Conservation (phyloP, 2,888 invertebrate species). For the Anorthoa munda region DNA sequence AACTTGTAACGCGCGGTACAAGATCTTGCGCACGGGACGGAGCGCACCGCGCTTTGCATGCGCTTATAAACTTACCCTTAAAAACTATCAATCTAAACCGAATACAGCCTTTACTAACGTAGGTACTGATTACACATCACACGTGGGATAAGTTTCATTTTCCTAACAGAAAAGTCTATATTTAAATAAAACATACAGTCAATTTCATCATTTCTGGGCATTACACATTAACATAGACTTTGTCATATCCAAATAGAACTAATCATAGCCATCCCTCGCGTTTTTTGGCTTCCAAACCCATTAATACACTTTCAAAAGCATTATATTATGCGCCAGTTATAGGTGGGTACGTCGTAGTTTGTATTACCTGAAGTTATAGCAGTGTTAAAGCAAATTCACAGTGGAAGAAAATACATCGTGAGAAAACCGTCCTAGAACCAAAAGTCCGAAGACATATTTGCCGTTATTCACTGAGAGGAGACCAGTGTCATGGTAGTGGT, state of each 20-base stretch:
- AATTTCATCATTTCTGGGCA: neutral
- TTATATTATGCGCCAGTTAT: neutral
- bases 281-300: neutral
- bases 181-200: neutral
- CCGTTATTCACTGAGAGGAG: neutral
- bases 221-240: neutral
- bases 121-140: neutral
- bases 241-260: neutral
- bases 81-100: neutral
- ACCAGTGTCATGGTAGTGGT: neutral
- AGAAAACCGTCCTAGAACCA: neutral
- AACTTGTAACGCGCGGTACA: too few species aligned
- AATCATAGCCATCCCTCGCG: neutral
- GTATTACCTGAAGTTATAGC: neutral
- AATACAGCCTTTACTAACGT: too few species aligned
- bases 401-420: neutral
- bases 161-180: neutral
- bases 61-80: too few species aligned
- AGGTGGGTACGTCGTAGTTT: neutral
- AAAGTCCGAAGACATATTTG: neutral
- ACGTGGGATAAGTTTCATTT: neutral
- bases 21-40: too few species aligned
- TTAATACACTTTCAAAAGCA: neutral
- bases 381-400: neutral
- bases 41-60: too few species aligned